Percentiles rank a stretch among this genome's conserved stretches.
Conservation (phyloP, 2,113 vertebrate genomes). For the Oncorhynchus keta region DNA sequence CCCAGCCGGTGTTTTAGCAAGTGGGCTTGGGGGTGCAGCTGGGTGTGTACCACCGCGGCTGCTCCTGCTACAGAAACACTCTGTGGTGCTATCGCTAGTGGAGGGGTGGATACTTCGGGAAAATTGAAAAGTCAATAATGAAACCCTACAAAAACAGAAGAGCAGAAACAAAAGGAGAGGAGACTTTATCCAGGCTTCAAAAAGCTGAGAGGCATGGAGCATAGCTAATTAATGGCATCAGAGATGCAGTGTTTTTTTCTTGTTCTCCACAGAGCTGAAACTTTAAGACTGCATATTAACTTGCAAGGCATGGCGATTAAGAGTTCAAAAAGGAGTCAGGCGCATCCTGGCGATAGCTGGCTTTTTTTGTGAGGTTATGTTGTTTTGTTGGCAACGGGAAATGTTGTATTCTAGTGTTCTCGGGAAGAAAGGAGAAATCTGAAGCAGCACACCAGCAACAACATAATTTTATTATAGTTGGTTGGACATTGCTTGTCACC, state of each 20-base stretch:
- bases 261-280: slow-evolving; percentile 39
- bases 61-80: slow-evolving; percentile 21
- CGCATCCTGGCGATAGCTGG: slow-evolving; percentile 18
- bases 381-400: neutral
- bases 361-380: neutral
- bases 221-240: slow-evolving; percentile 66
- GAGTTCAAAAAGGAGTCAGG: slow-evolving; percentile 43
- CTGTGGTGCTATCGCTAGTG: slow-evolving; percentile 39
- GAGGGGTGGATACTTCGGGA: slow-evolving; percentile 61
- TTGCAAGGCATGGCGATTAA: slow-evolving; percentile 47
- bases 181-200: slow-evolving; percentile 56
- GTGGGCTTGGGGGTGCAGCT: slow-evolving; percentile 62
- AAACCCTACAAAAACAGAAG: neutral
- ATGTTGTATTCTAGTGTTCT: neutral
- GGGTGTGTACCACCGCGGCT: slow-evolving; percentile 36
- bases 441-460: neutral
- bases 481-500: neutral
- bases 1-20: slow-evolving; percentile 59
- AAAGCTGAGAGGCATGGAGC: slow-evolving; percentile 59
- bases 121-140: slow-evolving; percentile 77
- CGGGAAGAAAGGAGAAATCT: neutral
- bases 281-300: slow-evolving; percentile 57
- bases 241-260: slow-evolving; percentile 45
- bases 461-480: neutral
- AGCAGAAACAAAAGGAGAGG: slow-evolving; percentile 24